Evolutionary conservation across 2,888 invertebrate genomes (phyloP).

Genomic region (Ectemnius cavifrons): DNA sequence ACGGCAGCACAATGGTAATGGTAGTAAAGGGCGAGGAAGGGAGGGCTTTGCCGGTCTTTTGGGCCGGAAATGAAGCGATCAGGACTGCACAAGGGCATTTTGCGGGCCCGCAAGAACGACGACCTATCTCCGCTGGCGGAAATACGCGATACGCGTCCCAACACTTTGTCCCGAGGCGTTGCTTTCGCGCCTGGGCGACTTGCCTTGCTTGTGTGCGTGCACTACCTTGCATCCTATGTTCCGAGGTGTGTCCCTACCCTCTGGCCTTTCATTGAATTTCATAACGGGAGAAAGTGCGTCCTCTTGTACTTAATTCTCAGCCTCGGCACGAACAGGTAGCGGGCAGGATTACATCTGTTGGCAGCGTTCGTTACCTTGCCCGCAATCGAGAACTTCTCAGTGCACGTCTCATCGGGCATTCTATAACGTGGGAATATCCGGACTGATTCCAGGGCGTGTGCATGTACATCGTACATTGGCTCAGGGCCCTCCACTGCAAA

Average conservation of each 20-base stretch:
- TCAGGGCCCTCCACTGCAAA: neutral
- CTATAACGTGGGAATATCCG: conserved; percentile 4
- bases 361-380: conserved; percentile 6
- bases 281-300: conserved; percentile 21
- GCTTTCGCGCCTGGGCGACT: neutral
- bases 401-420: neutral
- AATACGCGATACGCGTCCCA: conserved; percentile 37
- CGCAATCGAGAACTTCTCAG: neutral
- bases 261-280: conserved; percentile 40
- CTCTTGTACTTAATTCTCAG: conserved; percentile 30
- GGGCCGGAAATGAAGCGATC: conserved; percentile 60
- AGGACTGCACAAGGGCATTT: conserved; percentile 15
- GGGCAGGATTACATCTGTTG: conserved; percentile 26
- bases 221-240: conserved; percentile 6
- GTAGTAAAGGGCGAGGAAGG: conserved; percentile 34
- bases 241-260: conserved; percentile 5
- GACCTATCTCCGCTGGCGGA: conserved; percentile 43
- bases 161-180: conserved; percentile 30
- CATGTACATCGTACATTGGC: neutral
- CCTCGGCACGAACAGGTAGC: conserved; percentile 22
- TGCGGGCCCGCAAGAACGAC: conserved; percentile 2
- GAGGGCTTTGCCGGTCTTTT: conserved; percentile 48
- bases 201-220: neutral
- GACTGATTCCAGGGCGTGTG: conserved; percentile 18
- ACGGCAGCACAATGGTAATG: conserved; percentile 51